Evolutionary conservation across 2,888 invertebrate species (phyloP).

Genomic region (Caenorhabditis sp.): DNA sequence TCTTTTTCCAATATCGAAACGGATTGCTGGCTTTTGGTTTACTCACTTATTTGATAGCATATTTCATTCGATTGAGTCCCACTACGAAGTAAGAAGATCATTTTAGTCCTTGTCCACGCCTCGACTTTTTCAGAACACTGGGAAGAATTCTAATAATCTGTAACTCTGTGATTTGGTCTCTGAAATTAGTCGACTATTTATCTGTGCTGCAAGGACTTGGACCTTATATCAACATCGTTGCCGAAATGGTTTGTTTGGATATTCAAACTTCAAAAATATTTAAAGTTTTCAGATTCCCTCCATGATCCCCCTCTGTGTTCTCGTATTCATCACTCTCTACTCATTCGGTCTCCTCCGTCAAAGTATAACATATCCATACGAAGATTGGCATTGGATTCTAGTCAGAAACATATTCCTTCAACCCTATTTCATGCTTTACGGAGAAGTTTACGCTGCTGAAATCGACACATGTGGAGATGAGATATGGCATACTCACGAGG

Average conservation of each 20-base stretch:
- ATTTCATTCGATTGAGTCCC: conserved; percentile 84
- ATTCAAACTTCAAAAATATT: background rate
- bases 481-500: conserved; percentile 75
- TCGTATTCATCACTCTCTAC: conserved; percentile 95
- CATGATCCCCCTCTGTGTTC: conserved; percentile 97
- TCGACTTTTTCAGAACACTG: conserved; percentile 55
- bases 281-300: conserved; percentile 85
- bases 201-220: conserved; percentile 95
- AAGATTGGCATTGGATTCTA: conserved; percentile 92
- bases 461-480: conserved; percentile 87
- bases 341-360: conserved; percentile 96
- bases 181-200: conserved; percentile 93
- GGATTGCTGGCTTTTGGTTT: conserved; percentile 86
- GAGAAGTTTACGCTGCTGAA: conserved; percentile 95
- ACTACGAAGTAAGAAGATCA: conserved; percentile 84
- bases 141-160: conserved; percentile 91
- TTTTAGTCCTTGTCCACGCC: background rate
- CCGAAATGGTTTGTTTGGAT: conserved; percentile 89
- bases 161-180: conserved; percentile 85
- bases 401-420: conserved; percentile 93
- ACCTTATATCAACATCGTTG: conserved; percentile 99
- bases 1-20: conserved; percentile 77
- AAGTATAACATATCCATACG: conserved; percentile 93
- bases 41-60: conserved; percentile 86
- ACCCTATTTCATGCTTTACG: conserved; percentile 99